A percentile compares a stretch with the other conserved stretches of the same genome.
phyloP scores from a whole-genome alignment of 2,113 vertebrate species.

The Rattus rattus region DNA sequence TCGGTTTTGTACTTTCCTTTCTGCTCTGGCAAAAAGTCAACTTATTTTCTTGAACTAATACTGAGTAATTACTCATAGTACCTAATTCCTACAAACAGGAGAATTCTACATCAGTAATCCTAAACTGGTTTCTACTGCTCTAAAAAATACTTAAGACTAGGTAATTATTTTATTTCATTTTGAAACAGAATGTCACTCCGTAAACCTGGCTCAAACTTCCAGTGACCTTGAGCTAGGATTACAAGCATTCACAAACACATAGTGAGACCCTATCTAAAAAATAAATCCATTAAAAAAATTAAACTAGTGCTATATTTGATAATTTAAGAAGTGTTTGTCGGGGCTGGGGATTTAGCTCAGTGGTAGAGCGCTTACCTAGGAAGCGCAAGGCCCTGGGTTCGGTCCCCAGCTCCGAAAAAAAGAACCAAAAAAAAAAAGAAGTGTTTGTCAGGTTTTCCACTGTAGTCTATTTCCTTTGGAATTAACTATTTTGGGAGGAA shows the following conservation, averaged over 20 bases:
- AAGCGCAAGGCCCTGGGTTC: too few relatives aligned
- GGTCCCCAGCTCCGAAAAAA: too few relatives aligned
- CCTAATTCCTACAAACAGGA: constrained; percentile 3
- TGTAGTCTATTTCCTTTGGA: constrained; percentile 30
- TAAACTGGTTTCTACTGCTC: background rate
- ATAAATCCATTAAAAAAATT: background rate
- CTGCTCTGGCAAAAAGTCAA: background rate
- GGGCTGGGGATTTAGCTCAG: too few relatives aligned
- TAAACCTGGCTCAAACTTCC: background rate
- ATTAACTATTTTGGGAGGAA: background rate
- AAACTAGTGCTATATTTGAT: background rate
- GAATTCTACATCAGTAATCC: background rate
- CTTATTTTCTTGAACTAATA: constrained; percentile 12
- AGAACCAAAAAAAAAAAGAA: too few relatives aligned
- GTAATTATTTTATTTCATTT: background rate
- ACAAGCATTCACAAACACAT: background rate
- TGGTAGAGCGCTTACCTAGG: too few relatives aligned
- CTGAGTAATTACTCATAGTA: constrained; percentile 11
- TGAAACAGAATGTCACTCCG: background rate
- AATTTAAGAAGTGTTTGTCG: background rate
- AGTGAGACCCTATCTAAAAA: background rate
- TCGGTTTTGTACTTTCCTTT: background rate
- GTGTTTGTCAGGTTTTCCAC: background rate
- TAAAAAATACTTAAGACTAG: background rate
- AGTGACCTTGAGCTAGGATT: background rate